phyloP scores from a whole-genome alignment of 2,888 invertebrate species.

The Agriopis marginaria region DNA sequence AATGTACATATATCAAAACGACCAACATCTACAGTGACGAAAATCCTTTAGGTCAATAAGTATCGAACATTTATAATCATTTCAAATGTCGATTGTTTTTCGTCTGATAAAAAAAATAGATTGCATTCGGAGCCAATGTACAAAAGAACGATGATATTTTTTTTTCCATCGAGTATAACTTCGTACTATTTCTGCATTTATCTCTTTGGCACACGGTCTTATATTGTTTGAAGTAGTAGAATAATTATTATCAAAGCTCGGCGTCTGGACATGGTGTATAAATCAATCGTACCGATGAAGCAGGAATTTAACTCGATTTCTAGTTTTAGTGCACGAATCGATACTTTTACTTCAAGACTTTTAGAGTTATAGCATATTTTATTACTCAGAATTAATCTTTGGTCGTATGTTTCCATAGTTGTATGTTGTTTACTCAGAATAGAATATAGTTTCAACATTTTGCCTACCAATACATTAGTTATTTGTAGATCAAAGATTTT shows the following conservation, averaged over 20 bases:
- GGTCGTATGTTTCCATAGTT: too few species aligned
- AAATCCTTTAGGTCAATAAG: too few species aligned
- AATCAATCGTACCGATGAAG: constrained; percentile 24
- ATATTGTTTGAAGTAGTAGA: background rate
- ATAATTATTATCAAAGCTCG: constrained; percentile 14
- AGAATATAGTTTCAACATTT: too few species aligned
- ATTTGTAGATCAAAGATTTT: too few species aligned
- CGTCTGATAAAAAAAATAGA: constrained; percentile 51
- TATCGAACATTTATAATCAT: too few species aligned
- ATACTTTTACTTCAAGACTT: constrained; percentile 3
- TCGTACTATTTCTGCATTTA: constrained; percentile 23
- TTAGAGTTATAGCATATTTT: background rate
- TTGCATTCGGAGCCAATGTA: constrained; percentile 61
- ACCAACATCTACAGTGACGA: too few species aligned
- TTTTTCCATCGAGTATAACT: constrained; percentile 19
- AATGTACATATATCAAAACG: too few species aligned
- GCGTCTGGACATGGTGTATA: constrained; percentile 22
- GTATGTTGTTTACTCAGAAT: too few species aligned
- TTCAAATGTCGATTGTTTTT: constrained; percentile 43
- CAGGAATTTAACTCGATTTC: constrained; percentile 15
- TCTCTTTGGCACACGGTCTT: constrained; percentile 7
- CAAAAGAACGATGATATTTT: constrained; percentile 64
- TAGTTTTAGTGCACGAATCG: constrained; percentile 9
- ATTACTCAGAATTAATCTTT: too few species aligned
- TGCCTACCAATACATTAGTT: too few species aligned